These are phyloP conservation scores for Cuniculus paca DNA, from an alignment of 2,797 vertebrate genomes.

Conservation along the genomic window DNA sequence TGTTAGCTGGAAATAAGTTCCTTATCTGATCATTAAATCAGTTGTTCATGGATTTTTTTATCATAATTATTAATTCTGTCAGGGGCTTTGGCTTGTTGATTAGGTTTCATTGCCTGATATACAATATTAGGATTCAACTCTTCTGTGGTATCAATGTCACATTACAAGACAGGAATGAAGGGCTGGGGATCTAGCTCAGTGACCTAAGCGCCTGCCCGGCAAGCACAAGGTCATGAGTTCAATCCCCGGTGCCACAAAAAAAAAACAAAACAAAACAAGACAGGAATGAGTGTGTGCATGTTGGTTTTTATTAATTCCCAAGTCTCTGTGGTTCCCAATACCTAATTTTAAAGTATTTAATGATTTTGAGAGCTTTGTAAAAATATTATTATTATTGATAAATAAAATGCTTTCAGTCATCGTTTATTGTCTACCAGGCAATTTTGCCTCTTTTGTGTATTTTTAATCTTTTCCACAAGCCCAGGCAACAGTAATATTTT, in stretches of 20 bases:
- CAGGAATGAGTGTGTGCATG: conserved; percentile 45
- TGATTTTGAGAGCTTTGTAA: conserved; percentile 19
- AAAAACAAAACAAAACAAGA: too few relatives aligned
- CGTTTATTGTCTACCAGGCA: background rate
- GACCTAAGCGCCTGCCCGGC: too few relatives aligned
- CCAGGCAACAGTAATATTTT: background rate
- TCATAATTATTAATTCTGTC: conserved; percentile 87
- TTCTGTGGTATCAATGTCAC: conserved; percentile 68
- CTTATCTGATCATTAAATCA: conserved; percentile 88
- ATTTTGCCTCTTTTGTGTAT: background rate
- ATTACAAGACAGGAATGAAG: conserved; percentile 75
- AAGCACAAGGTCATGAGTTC: too few relatives aligned
- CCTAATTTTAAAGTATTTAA: conserved; percentile 40
- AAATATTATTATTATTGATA: background rate
- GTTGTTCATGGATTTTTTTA: conserved; percentile 84
- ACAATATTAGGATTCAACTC: conserved; percentile 81
- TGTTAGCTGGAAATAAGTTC: conserved; percentile 83
- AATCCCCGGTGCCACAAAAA: too few relatives aligned
- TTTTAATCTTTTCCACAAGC: conserved; percentile 6
- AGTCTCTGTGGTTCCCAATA: background rate
- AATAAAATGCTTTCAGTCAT: background rate
- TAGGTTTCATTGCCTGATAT: conserved; percentile 50
- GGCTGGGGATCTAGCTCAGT: too few relatives aligned
- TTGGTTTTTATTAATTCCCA: background rate
- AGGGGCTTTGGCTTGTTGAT: conserved; percentile 77